A percentile compares a stretch with the other conserved stretches of the same genome.
Evolutionary conservation across 2,888 invertebrate species (phyloP).

Genomic region (Lochmaea capreae): DNA sequence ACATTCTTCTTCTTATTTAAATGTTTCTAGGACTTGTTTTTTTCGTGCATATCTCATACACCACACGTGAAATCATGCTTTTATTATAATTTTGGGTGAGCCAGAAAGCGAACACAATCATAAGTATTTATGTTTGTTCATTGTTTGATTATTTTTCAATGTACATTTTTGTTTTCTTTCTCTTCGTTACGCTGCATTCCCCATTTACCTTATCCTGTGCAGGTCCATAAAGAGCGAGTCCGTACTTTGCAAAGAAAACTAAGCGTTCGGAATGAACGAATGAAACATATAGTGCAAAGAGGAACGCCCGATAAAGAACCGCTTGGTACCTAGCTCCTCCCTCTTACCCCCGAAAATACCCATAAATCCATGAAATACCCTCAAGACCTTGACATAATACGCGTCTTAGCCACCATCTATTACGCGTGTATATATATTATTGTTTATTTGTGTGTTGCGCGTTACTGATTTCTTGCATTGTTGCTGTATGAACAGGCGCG

Average conservation of each 20-base stretch:
- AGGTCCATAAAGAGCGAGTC: slow-evolving; percentile 89
- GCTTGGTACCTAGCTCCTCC: slow-evolving; percentile 71
- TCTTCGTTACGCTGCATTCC: slow-evolving; percentile 67
- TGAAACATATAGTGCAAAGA: slow-evolving; percentile 87
- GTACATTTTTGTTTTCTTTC: slow-evolving; percentile 65
- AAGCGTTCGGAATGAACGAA: slow-evolving; percentile 87
- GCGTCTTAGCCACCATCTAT: slow-evolving; percentile 62
- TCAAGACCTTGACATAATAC: slow-evolving; percentile 37
- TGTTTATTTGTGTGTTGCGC: slow-evolving; percentile 50
- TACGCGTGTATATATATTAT: slow-evolving; percentile 31
- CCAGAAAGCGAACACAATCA: slow-evolving; percentile 60
- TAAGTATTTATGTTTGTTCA: slow-evolving; percentile 54
- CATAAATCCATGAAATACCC: slow-evolving; percentile 41
- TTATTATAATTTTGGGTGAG: slow-evolving; percentile 50
- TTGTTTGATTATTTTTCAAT: slow-evolving; percentile 57
- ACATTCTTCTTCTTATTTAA: background rate
- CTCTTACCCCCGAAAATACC: slow-evolving; percentile 24
- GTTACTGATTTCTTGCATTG: slow-evolving; percentile 59
- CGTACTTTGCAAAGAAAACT: slow-evolving; percentile 90
- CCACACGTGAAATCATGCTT: slow-evolving; percentile 47
- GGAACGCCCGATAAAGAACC: slow-evolving; percentile 86
- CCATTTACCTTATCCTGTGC: slow-evolving; percentile 58
- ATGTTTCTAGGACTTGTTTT: slow-evolving; percentile 6
- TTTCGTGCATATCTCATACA: slow-evolving; percentile 34
- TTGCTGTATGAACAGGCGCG: slow-evolving; percentile 58